Conservation (phyloP, 2,797 vertebrate genomes). For the Ciconia nigra region DNA sequence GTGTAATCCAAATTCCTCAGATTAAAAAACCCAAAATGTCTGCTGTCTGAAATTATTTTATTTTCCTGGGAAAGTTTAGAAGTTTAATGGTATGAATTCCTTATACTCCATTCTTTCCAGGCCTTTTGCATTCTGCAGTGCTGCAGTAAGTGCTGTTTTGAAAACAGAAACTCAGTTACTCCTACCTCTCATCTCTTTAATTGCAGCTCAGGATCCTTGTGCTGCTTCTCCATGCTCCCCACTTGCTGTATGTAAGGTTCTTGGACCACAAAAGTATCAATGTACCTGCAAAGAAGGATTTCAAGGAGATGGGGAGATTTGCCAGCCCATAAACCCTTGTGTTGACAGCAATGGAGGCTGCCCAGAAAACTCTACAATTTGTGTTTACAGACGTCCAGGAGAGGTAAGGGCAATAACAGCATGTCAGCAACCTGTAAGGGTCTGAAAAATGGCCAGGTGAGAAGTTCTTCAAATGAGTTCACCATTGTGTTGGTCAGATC, state of each 20-base stretch:
- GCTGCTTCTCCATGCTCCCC: constrained; percentile 66
- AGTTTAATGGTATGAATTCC: background rate
- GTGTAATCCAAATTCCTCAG: background rate
- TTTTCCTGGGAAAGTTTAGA: background rate
- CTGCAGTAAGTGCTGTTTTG: background rate
- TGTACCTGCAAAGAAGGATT: constrained; percentile 86
- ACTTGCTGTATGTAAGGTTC: constrained; percentile 76
- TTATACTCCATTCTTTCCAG: background rate
- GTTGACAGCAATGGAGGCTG: constrained; percentile 84
- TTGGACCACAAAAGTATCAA: constrained; percentile 58
- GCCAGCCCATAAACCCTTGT: constrained; percentile 86
- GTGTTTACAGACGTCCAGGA: constrained; percentile 79
- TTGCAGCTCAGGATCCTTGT: constrained; percentile 72
- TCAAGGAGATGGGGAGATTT: constrained; percentile 85
- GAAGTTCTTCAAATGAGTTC: background rate
- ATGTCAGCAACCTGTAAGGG: background rate
- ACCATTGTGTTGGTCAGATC: background rate
- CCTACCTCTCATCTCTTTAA: background rate
- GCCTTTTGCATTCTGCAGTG: background rate
- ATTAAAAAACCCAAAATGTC: background rate
- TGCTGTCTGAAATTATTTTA: background rate
- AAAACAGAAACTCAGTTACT: background rate
- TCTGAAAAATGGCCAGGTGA: background rate
- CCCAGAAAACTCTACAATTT: constrained; percentile 81
- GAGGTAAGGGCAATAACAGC: constrained; percentile 73